Conservation (phyloP, 2,797 vertebrate genomes). For the Liasis olivaceus region DNA sequence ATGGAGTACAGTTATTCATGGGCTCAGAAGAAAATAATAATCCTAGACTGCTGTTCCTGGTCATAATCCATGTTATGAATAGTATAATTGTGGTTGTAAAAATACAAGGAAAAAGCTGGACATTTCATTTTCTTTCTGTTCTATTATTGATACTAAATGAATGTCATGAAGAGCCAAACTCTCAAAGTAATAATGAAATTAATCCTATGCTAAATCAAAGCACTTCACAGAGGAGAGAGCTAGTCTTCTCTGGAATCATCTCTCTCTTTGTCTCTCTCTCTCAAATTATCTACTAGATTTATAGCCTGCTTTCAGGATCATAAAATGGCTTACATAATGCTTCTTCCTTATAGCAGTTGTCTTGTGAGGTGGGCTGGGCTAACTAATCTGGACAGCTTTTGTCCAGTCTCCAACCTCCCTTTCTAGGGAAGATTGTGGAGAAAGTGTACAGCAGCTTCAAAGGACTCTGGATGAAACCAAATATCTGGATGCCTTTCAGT, state of each 20-base stretch:
- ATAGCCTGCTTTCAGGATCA: neutral
- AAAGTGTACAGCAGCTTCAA: too few relatives aligned
- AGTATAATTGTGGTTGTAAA: constrained; percentile 49
- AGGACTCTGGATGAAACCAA: too few relatives aligned
- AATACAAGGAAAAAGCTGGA: constrained; percentile 27
- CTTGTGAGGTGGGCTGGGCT: neutral
- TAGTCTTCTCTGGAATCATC: neutral
- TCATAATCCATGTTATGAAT: constrained; percentile 47
- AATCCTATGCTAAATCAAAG: neutral
- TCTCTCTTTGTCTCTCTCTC: neutral
- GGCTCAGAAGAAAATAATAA: constrained; percentile 56
- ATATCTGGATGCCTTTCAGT: too few relatives aligned
- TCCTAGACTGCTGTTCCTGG: constrained; percentile 42
- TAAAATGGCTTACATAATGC: neutral
- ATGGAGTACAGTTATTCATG: constrained; percentile 45
- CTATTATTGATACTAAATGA: neutral
- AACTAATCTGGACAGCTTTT: too few relatives aligned
- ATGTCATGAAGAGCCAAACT: neutral
- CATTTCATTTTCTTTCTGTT: neutral
- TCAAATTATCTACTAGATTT: neutral
- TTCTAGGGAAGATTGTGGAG: too few relatives aligned
- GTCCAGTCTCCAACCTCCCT: too few relatives aligned
- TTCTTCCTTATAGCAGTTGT: neutral
- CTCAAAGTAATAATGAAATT: neutral
- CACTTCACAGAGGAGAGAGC: neutral